phyloP scores from a whole-genome alignment of 2,888 invertebrate genomes.

The Cephonodes hylas region DNA sequence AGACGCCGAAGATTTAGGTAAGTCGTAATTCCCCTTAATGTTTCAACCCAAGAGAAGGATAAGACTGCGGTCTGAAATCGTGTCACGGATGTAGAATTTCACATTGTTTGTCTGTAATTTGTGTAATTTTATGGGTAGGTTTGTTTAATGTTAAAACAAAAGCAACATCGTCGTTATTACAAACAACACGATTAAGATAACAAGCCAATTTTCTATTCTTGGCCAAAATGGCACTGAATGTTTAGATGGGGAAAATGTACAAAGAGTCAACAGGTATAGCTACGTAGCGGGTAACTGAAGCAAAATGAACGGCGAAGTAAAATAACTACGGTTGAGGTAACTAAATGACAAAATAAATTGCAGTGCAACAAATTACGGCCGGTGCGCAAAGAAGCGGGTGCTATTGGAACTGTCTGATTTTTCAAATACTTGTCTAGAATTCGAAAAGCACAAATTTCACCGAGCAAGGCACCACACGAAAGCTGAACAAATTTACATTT shows the following conservation, averaged over 20 bases:
- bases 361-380: slow-evolving; percentile 42
- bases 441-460: slow-evolving; percentile 49
- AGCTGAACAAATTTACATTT: slow-evolving; percentile 68
- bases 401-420: slow-evolving; percentile 47
- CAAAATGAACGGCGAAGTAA: not conserved
- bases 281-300: not conserved
- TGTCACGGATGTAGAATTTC: not conserved
- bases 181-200: not conserved
- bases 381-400: slow-evolving; percentile 33
- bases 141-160: not conserved
- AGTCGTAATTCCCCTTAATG: slow-evolving; percentile 30
- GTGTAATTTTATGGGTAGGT: not conserved
- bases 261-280: not conserved
- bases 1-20: slow-evolving; percentile 74
- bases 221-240: not conserved
- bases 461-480: slow-evolving; percentile 40
- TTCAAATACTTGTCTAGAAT: slow-evolving; percentile 51
- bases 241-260: not conserved
- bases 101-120: not conserved
- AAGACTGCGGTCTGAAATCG: not conserved
- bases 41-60: not conserved
- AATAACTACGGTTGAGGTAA: slow-evolving; percentile 4
- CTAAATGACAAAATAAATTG: slow-evolving; percentile 14
- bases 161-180: not conserved
- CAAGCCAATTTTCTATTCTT: not conserved